These are phyloP conservation scores for Dicyrtoma fusca DNA, from an alignment of 2,888 invertebrate species.

Conservation along the genomic window DNA sequence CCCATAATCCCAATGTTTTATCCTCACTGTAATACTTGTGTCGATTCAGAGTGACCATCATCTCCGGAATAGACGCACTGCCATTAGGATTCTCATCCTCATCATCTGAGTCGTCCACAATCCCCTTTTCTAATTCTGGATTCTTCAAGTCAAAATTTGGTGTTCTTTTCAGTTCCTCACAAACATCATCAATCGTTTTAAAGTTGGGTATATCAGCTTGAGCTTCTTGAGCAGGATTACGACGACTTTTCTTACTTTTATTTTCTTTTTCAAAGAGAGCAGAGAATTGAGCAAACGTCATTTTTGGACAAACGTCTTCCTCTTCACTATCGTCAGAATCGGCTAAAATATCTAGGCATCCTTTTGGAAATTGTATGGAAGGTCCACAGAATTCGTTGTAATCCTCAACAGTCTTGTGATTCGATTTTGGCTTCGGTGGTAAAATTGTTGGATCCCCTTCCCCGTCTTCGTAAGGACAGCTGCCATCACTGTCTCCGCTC, in stretches of 20 bases:
- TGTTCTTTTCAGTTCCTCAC: neutral
- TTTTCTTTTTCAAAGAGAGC: too few species aligned
- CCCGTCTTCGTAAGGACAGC: too few species aligned
- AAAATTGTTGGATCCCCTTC: too few species aligned
- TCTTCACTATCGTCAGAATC: neutral
- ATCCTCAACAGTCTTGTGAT: neutral
- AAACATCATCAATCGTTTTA: slow-evolving; percentile 1
- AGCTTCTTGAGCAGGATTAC: neutral
- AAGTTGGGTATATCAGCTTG: neutral
- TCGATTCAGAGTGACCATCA: neutral
- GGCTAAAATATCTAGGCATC: neutral
- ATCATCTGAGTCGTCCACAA: neutral
- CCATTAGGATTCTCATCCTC: neutral
- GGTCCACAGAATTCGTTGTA: neutral
- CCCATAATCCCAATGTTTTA: neutral
- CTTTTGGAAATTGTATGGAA: neutral
- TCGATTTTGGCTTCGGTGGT: neutral
- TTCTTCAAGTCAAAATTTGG: too few species aligned
- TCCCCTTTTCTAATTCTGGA: too few species aligned
- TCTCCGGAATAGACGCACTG: neutral
- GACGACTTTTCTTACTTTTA: neutral
- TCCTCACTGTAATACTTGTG: slow-evolving; percentile 1
- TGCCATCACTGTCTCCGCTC: neutral
- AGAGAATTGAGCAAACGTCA: neutral
- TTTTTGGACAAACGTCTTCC: neutral